These are phyloP conservation scores for Dendroctonus ponderosae DNA, from an alignment of 1,140 invertebrate genomes.

Conservation along the genomic window DNA sequence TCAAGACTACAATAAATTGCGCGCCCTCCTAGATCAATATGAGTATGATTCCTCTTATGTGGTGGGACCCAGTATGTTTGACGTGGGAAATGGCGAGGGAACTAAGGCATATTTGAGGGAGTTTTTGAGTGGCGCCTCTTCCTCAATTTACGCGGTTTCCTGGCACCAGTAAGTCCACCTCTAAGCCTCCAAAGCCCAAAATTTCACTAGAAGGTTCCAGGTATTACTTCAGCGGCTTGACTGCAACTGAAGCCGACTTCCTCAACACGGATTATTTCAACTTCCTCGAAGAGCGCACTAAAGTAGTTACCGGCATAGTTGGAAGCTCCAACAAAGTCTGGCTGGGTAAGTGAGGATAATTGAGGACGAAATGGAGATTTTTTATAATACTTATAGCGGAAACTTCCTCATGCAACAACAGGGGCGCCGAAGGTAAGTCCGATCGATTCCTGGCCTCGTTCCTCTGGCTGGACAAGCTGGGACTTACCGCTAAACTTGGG, in stretches of 20 bases:
- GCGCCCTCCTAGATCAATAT: not conserved
- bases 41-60: not conserved
- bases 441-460: constrained; percentile 70
- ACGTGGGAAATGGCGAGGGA: not conserved
- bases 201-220: not conserved
- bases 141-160: not conserved
- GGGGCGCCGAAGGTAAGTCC: constrained; percentile 68
- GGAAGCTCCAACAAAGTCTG: not conserved
- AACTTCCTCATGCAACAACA: constrained; percentile 71
- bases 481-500: constrained; percentile 63
- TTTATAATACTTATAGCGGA: constrained; percentile 54
- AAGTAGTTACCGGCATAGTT: not conserved
- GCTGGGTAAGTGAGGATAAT: not conserved
- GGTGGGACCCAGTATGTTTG: constrained; percentile 1
- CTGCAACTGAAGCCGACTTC: not conserved
- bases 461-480: constrained; percentile 78
- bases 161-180: not conserved
- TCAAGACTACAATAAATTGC: not conserved
- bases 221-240: not conserved
- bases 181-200: too few species aligned
- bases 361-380: too few species aligned
- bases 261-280: not conserved
- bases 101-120: not conserved
- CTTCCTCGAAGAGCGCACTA: not conserved
- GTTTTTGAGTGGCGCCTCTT: not conserved